These are phyloP conservation scores for Dissostichus mawsoni DNA, from an alignment of 2,113 vertebrate species.

Conservation along the genomic window DNA sequence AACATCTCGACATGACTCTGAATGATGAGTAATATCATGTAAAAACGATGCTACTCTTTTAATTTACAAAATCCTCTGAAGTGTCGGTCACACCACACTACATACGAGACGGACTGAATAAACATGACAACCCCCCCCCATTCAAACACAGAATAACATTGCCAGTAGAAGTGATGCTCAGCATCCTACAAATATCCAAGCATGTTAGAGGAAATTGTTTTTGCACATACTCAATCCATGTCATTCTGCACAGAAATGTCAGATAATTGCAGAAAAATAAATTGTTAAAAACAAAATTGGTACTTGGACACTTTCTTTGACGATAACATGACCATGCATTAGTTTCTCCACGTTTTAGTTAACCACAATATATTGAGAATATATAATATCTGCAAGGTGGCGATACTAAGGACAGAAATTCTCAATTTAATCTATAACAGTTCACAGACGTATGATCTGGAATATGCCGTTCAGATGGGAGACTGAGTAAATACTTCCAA, in stretches of 20 bases:
- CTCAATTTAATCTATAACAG: constrained; percentile 71
- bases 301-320: constrained; percentile 81
- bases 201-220: constrained; percentile 71
- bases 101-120: constrained; percentile 75
- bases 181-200: constrained; percentile 80
- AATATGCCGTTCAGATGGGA: constrained; percentile 75
- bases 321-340: constrained; percentile 83
- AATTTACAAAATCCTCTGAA: constrained; percentile 78
- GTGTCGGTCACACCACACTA: constrained; percentile 76
- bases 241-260: constrained; percentile 78
- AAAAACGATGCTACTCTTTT: constrained; percentile 76
- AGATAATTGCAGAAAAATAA: constrained; percentile 70
- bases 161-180: constrained; percentile 80
- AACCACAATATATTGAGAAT: constrained; percentile 82
- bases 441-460: constrained; percentile 78
- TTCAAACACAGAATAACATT: constrained; percentile 75
- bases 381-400: constrained; percentile 81
- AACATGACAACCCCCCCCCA: constrained; percentile 71
- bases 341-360: constrained; percentile 80
- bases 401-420: constrained; percentile 77
- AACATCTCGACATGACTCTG: constrained; percentile 75
- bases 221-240: constrained; percentile 75
- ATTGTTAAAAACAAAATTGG: constrained; percentile 73
- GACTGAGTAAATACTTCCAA: constrained; percentile 75
- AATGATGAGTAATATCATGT: constrained; percentile 73